phyloP scores from a whole-genome alignment of 1,140 invertebrate genomes.

The Ostrea edulis region DNA sequence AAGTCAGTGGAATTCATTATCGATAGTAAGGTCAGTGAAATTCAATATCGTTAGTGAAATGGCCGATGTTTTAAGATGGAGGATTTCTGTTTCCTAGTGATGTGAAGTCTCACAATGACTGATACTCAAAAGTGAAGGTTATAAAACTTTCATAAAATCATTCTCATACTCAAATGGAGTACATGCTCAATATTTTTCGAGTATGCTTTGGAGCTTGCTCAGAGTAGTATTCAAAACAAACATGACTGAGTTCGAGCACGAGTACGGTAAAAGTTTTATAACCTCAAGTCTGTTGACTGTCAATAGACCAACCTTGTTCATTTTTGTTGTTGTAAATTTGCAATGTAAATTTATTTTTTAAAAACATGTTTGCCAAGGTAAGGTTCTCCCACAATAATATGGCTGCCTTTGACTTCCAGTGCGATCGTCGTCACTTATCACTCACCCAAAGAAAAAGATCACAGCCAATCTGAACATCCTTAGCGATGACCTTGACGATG shows the following conservation, averaged over 20 bases:
- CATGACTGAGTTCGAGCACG: no score
- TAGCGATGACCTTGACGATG: conserved; percentile 66
- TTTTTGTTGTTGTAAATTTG: background rate
- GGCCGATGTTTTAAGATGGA: no score
- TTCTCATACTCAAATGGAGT: no score
- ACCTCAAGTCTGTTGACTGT: background rate
- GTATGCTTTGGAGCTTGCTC: no score
- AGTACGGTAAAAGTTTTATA: no score
- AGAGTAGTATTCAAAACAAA: no score
- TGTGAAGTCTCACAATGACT: background rate
- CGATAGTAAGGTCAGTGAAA: no score
- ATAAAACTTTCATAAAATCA: no score
- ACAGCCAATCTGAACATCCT: conserved; percentile 73
- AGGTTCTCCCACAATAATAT: background rate
- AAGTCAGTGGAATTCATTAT: no score
- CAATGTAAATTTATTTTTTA: background rate
- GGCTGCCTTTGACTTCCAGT: background rate
- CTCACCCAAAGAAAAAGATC: conserved; percentile 70
- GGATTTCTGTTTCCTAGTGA: background rate
- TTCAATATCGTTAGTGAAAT: no score
- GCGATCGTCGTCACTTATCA: conserved; percentile 43
- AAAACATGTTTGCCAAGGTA: background rate
- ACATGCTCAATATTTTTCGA: no score
- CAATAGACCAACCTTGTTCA: background rate
- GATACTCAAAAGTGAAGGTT: no score